phyloP scores from a whole-genome alignment of 2,797 vertebrate species.

The Tiaroga cobitis region DNA sequence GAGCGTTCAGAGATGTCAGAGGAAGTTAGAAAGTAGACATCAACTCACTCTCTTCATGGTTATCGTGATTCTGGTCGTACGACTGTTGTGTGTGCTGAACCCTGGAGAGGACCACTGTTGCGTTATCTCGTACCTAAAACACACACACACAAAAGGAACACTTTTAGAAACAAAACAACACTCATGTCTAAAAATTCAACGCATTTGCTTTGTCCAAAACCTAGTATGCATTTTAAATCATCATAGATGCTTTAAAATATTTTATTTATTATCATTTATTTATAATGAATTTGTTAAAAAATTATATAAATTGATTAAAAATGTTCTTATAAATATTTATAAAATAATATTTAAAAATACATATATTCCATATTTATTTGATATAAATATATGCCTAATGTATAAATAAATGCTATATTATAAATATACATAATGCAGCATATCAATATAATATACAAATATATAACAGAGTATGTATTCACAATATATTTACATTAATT shows the following conservation, averaged over 20 bases:
- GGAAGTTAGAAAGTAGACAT: background rate
- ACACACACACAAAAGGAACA: constrained; percentile 43
- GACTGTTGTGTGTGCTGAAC: constrained; percentile 88
- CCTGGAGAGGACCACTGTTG: constrained; percentile 90
- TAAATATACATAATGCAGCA: too few relatives aligned
- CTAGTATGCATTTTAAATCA: too few relatives aligned
- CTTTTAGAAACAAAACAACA: background rate
- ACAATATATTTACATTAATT: too few relatives aligned
- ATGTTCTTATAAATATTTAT: background rate
- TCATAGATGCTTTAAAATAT: too few relatives aligned
- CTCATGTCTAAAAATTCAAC: background rate
- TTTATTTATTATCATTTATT: too few relatives aligned
- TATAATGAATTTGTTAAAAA: too few relatives aligned
- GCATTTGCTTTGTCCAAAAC: too few relatives aligned
- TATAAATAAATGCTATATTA: background rate
- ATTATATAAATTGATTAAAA: background rate
- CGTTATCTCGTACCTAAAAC: constrained; percentile 92
- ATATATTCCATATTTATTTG: too few relatives aligned
- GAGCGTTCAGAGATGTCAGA: constrained; percentile 11
- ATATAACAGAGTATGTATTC: too few relatives aligned
- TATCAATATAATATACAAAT: too few relatives aligned
- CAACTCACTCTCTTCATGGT: constrained; percentile 92
- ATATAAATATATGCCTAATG: background rate
- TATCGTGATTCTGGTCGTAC: constrained; percentile 94
- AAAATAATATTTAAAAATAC: too few relatives aligned